Conservation (phyloP, 2,797 vertebrate genomes). For the Crypturellus tataupa region DNA sequence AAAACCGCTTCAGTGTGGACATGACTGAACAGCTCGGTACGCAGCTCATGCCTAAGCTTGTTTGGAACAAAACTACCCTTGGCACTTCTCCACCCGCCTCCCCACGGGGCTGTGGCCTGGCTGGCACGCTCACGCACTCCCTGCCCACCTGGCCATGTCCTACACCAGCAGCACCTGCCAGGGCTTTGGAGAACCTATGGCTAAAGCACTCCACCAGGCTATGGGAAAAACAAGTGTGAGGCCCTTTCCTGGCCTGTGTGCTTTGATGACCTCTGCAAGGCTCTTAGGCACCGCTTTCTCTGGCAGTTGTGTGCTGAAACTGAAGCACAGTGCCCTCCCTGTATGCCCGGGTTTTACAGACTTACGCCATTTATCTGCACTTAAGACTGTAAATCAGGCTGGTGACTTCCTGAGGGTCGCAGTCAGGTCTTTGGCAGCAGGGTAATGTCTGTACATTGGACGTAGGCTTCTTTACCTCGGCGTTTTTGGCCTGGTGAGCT, state of each 20-base stretch:
- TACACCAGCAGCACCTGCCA: rapidly evolving
- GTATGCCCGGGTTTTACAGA: not conserved
- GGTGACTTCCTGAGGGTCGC: not conserved
- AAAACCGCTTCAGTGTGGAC: not conserved
- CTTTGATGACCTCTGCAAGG: not conserved
- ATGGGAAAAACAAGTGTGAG: not conserved
- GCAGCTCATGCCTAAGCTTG: not conserved
- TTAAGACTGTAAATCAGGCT: not conserved
- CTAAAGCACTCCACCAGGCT: too few species aligned
- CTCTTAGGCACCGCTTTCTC: not conserved
- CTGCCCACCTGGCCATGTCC: rapidly evolving
- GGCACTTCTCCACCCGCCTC: not conserved
- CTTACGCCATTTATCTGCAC: not conserved
- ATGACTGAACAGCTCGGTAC: rapidly evolving
- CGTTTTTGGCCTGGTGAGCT: not conserved
- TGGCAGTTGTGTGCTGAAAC: not conserved
- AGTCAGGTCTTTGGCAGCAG: not conserved
- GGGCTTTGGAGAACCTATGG: too few species aligned
- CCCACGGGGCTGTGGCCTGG: rapidly evolving
- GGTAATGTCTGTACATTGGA: not conserved
- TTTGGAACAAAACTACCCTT: not conserved
- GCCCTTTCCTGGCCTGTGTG: not conserved
- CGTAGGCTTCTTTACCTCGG: not conserved
- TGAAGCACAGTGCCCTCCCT: not conserved
- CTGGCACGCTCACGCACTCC: not conserved